These are phyloP conservation scores for Corythaixoides concolor DNA, from an alignment of 2,113 vertebrate species.

Conservation along the genomic window DNA sequence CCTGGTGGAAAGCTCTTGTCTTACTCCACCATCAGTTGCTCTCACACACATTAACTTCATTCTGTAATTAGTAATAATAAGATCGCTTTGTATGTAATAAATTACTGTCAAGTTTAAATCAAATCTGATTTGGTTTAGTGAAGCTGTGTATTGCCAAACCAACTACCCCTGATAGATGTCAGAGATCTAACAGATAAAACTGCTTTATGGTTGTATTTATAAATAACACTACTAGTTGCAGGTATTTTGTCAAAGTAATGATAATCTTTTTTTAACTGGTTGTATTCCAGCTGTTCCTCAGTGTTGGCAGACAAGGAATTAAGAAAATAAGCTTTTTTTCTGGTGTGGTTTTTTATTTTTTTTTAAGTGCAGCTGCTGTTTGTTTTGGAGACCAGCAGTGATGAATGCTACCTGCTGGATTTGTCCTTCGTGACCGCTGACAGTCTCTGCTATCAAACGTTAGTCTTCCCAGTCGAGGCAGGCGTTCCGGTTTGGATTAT, in stretches of 20 bases:
- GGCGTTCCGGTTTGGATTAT: not conserved
- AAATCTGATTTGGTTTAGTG: not conserved
- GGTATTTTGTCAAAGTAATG: not conserved
- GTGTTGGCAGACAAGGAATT: not conserved
- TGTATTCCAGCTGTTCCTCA: not conserved
- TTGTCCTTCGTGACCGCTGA: not conserved
- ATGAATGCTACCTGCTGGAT: not conserved
- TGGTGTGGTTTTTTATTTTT: not conserved
- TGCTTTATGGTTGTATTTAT: not conserved
- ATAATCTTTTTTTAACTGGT: not conserved
- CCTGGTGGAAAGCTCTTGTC: not conserved
- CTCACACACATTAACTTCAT: not conserved
- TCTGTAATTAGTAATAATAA: constrained; percentile 46
- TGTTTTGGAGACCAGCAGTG: not conserved
- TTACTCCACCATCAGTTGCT: not conserved
- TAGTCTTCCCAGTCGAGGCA: not conserved
- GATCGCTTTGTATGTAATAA: not conserved
- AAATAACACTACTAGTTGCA: not conserved
- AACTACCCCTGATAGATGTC: not conserved
- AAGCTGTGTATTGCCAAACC: not conserved
- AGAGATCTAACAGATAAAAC: not conserved
- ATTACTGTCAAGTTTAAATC: constrained; percentile 20
- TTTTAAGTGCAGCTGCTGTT: not conserved
- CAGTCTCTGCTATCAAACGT: not conserved
- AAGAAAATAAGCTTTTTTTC: not conserved